phyloP scores from a whole-genome alignment of 2,888 invertebrate genomes.

The Flexamia atlantica region DNA sequence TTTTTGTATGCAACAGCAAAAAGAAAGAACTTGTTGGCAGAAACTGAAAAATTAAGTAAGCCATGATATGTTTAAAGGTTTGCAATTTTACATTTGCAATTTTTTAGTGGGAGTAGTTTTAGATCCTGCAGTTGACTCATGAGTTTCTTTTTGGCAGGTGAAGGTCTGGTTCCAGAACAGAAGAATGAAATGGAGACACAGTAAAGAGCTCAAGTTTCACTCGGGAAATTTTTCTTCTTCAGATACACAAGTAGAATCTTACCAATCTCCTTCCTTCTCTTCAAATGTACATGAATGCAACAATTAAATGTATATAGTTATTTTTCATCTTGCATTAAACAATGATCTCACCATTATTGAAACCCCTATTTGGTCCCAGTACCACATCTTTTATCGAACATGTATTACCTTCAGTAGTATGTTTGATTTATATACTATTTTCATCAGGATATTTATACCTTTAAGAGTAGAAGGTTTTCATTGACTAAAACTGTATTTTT shows the following conservation, averaged over 20 bases:
- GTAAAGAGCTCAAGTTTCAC: slow-evolving; percentile 77
- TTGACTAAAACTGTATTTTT: not conserved
- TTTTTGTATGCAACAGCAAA: too few species aligned
- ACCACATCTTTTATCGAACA: too few species aligned
- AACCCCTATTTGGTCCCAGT: not conserved
- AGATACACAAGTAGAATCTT: slow-evolving; percentile 12
- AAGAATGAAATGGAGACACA: slow-evolving; percentile 93
- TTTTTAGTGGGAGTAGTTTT: too few species aligned
- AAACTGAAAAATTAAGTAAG: too few species aligned
- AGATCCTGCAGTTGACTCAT: too few species aligned
- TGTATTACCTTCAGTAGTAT: too few species aligned
- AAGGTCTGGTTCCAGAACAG: slow-evolving; percentile 97
- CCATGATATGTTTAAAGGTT: too few species aligned
- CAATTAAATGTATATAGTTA: slow-evolving; percentile 38
- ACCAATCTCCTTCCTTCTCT: not conserved
- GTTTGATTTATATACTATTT: too few species aligned
- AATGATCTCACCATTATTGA: not conserved
- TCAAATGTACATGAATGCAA: slow-evolving; percentile 27
- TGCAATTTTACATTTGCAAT: too few species aligned
- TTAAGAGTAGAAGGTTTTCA: too few species aligned
- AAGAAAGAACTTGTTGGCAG: too few species aligned
- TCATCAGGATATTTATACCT: not conserved
- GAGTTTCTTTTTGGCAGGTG: slow-evolving; percentile 78
- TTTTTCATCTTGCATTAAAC: not conserved
- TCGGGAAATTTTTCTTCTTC: slow-evolving; percentile 44